Conservation (phyloP, 2,113 vertebrate genomes). For the Lichenostomus cassidix region DNA sequence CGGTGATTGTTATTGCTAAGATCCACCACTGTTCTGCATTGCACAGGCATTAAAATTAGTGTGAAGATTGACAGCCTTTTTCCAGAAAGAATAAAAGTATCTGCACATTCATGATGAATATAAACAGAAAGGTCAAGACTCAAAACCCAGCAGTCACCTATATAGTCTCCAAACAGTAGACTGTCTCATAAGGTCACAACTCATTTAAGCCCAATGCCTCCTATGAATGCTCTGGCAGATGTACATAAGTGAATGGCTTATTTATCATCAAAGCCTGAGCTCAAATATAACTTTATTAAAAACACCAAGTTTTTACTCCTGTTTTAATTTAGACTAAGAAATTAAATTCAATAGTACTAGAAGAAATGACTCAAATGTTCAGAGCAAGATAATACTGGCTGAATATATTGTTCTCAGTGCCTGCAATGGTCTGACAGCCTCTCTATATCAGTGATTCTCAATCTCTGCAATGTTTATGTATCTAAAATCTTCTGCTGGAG, state of each 20-base stretch:
- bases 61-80: constrained; percentile 63
- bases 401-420: background rate
- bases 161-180: constrained; percentile 66
- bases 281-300: constrained; percentile 31
- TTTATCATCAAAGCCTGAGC: constrained; percentile 47
- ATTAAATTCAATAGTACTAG: constrained; percentile 6
- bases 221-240: constrained; percentile 59
- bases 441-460: background rate
- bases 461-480: background rate
- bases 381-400: background rate
- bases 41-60: constrained; percentile 54
- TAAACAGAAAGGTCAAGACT: constrained; percentile 70
- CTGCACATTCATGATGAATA: constrained; percentile 58
- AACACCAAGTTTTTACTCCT: background rate
- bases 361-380: background rate
- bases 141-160: constrained; percentile 69
- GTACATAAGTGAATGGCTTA: constrained; percentile 55
- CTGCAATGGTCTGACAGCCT: background rate
- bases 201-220: constrained; percentile 55
- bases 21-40: constrained; percentile 44
- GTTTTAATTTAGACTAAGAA: background rate
- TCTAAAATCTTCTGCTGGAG: background rate
- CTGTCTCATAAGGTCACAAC: constrained; percentile 66
- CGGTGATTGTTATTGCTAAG: constrained; percentile 45
- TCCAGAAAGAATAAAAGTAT: constrained; percentile 67